Evolutionary conservation across 2,113 vertebrate genomes (phyloP).

Genomic region (Phrynocephalus versicolor): DNA sequence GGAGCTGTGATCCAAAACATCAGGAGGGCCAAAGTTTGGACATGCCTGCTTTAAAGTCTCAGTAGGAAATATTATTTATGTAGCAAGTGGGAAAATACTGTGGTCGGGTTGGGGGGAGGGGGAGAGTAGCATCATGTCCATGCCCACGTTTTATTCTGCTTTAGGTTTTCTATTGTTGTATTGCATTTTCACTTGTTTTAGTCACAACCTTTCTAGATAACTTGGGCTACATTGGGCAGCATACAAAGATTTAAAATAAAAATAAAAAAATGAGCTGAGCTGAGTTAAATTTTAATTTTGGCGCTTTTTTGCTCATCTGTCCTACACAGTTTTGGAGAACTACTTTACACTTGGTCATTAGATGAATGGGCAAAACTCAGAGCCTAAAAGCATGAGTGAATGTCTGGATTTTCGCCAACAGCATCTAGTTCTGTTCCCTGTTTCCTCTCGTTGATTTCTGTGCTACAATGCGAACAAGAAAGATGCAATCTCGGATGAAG

Average conservation of each 20-base stretch:
- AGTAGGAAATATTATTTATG: too few relatives aligned
- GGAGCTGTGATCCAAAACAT: too few relatives aligned
- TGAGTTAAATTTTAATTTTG: neutral
- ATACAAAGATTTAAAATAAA: neutral
- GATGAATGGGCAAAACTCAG: neutral
- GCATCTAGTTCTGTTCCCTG: neutral
- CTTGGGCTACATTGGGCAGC: neutral
- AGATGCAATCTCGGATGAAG: neutral
- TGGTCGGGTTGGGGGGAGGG: too few relatives aligned
- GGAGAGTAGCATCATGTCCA: too few relatives aligned
- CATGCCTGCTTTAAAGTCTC: conserved; percentile 7
- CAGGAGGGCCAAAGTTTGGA: too few relatives aligned
- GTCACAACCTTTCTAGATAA: neutral
- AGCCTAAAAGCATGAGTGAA: too few relatives aligned
- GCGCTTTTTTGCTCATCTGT: neutral
- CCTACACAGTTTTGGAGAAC: neutral
- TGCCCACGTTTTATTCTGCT: too few relatives aligned
- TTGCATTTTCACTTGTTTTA: neutral
- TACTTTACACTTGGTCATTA: neutral
- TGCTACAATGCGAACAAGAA: neutral
- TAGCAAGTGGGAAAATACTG: too few relatives aligned
- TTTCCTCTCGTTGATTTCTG: too few relatives aligned
- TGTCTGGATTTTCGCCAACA: neutral
- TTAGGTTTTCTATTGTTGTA: neutral
- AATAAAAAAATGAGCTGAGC: neutral